phyloP scores from a whole-genome alignment of 35 echinoderm and acorn worm species.

The Lytechinus pictus region DNA sequence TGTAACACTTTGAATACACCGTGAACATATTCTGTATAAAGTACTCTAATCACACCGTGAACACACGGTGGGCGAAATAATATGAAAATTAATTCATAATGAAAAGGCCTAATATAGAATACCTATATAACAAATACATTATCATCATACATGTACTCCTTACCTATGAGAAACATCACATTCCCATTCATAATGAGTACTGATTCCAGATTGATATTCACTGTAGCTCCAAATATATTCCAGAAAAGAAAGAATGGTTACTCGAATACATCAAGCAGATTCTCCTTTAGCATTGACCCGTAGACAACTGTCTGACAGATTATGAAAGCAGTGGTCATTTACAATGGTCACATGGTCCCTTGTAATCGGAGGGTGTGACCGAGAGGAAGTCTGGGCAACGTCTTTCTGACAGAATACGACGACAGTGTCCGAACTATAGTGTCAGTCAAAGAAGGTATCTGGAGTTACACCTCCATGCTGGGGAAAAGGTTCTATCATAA shows the following conservation, averaged over 20 bases:
- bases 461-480: no score
- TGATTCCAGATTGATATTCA: background rate
- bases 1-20: no score
- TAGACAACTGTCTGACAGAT: background rate
- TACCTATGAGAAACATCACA: background rate
- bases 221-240: background rate
- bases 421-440: no score
- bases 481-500: no score
- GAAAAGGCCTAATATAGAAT: no score
- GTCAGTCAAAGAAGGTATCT: no score
- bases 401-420: no score
- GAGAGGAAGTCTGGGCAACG: background rate
- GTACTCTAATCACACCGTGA: no score
- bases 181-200: background rate
- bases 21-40: no score
- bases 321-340: background rate
- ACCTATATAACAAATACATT: no score
- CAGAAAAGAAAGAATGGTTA: background rate
- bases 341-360: background rate
- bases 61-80: no score
- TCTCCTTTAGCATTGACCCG: background rate
- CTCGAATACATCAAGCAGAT: background rate
- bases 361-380: background rate
- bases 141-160: background rate
- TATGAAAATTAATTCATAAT: no score